phyloP scores from a whole-genome alignment of 2,113 vertebrate species.

The Scophthalmus maximus region DNA sequence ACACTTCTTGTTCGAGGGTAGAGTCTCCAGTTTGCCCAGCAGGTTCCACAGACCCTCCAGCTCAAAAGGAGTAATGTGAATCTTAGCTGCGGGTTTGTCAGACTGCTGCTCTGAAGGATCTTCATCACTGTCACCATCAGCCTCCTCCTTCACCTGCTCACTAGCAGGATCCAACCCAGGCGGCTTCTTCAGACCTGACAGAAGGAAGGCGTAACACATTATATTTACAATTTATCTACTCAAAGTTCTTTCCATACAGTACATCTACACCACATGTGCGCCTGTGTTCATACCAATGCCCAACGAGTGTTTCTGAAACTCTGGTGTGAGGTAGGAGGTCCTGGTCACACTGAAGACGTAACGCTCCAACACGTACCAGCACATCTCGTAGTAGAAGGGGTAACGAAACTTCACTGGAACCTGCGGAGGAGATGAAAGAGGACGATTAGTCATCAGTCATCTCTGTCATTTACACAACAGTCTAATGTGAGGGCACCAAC shows the following conservation, averaged over 20 bases:
- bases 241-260: not conserved
- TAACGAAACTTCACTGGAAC: slow-evolving; percentile 97
- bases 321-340: slow-evolving; percentile 93
- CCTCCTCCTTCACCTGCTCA: slow-evolving; percentile 58
- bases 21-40: slow-evolving; percentile 91
- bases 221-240: not conserved
- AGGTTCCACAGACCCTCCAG: slow-evolving; percentile 94
- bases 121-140: slow-evolving; percentile 24
- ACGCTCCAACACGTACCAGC: slow-evolving; percentile 97
- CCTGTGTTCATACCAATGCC: slow-evolving; percentile 87
- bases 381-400: slow-evolving; percentile 98
- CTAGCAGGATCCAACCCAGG: slow-evolving; percentile 30
- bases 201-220: not conserved
- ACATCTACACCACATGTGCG: not conserved
- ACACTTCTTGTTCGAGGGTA: slow-evolving; percentile 95
- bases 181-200: slow-evolving; percentile 73
- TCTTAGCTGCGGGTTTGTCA: slow-evolving; percentile 47
- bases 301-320: slow-evolving; percentile 95
- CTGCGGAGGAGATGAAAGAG: slow-evolving; percentile 69
- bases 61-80: slow-evolving; percentile 90
- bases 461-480: not conserved
- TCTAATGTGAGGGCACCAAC: slow-evolving; percentile 73
- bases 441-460: not conserved
- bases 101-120: slow-evolving; percentile 49
- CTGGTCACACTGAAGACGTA: slow-evolving; percentile 94